Base-by-base conservation (phyloP, 2,888 invertebrate species). In the Ochropleura leucogaster region DNA sequence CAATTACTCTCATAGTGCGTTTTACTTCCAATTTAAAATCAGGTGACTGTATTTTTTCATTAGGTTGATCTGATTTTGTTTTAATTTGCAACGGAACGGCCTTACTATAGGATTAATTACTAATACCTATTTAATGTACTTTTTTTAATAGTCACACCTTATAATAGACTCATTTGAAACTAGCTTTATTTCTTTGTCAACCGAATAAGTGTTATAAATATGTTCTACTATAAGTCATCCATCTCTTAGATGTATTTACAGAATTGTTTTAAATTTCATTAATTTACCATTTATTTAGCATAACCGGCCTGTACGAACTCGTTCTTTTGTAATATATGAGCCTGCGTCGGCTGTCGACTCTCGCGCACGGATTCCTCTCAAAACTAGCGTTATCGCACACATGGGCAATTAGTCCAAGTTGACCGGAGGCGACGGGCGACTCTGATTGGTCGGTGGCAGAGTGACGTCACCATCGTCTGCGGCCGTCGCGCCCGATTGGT, bases 371-470 rank as follows among this genome's bases (percentile, higher is more conserved):
- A 92, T 94, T 94, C 93, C 92, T 94, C 95, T 94, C 91, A 93
- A 94, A 92, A 92, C 93, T 93, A 93, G 93, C 92, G 94, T 95
- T 95, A 95, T 94, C 94, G 96, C 96, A 96, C 96, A 96, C 96
- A 96, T 94, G 93, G 94, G 95, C 96, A 96, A 96, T 96, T 96
- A 96, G 96, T 95, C 94, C 95, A 93, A 95, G 95, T 95, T 96
- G 96, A 95, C 96, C 96, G 95, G 92, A 95, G 95, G 96, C 95
- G 95, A 95, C 93, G 94, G 93, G 89, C 91, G 86, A 90, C 89
- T 88, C 90, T 87, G 91, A 96, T 96, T 96, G 96, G 96, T 91
- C 92, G 93, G 89, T 91, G 92, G 91, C 87, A 89, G 85, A 74
- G 89, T 96, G 96, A 96, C 96, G 96, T 96, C 96, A 96, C 90